A percentile compares a stretch with the other conserved stretches of the same genome.
phyloP scores from a whole-genome alignment of 2,888 invertebrate species.

The Tipula lateralis region DNA sequence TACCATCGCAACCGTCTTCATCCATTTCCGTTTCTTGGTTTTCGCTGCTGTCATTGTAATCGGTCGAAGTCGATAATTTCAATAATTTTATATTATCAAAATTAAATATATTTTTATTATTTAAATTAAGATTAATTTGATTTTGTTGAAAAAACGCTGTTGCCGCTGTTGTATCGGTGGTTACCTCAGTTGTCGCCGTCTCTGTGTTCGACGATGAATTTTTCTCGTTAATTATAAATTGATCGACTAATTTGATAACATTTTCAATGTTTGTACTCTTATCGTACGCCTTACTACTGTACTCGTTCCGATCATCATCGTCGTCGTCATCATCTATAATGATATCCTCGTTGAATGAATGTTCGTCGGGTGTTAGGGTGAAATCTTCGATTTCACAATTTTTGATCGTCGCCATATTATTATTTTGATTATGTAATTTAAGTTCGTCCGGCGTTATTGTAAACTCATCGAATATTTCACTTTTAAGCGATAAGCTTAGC shows the following conservation, averaged over 20 bases:
- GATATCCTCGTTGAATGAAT: slow-evolving; percentile 34
- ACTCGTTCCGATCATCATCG: background rate
- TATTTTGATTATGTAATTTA: background rate
- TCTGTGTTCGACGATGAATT: background rate
- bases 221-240: slow-evolving; percentile 36
- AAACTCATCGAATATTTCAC: slow-evolving; percentile 38
- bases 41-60: slow-evolving; percentile 14
- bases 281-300: slow-evolving; percentile 4
- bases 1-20: slow-evolving; percentile 30
- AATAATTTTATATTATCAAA: slow-evolving; percentile 30
- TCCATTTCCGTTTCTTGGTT: background rate
- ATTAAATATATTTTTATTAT: slow-evolving; percentile 30
- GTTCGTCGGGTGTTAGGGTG: slow-evolving; percentile 37
- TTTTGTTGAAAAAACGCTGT: background rate
- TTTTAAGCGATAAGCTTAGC: slow-evolving; percentile 37
- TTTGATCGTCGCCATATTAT: slow-evolving; percentile 30
- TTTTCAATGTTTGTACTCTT: background rate
- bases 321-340: slow-evolving; percentile 28
- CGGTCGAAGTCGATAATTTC: slow-evolving; percentile 25
- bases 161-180: background rate
- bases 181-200: background rate
- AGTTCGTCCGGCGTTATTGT: slow-evolving; percentile 36
- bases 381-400: slow-evolving; percentile 38
- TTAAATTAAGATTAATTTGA: slow-evolving; percentile 24
- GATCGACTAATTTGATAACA: slow-evolving; percentile 33